Evolutionary conservation across 2,888 invertebrate genomes (phyloP).

Genomic region (Chrysomela aeneicollis): DNA sequence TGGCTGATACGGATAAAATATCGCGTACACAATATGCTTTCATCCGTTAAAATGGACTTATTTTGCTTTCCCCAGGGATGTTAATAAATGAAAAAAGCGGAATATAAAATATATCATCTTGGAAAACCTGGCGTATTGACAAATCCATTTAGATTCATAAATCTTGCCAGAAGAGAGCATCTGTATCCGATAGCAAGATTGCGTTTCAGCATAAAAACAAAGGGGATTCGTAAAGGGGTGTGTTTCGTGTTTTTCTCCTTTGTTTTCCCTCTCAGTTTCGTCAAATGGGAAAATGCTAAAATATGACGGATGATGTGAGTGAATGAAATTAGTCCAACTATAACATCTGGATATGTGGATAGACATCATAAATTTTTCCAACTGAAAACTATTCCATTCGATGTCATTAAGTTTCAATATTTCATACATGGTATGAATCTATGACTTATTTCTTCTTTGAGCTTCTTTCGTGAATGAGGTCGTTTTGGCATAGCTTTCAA

Average conservation of each 20-base stretch:
- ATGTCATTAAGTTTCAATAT: too few relatives aligned
- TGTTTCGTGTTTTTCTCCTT: slow-evolving; percentile 23
- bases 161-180: slow-evolving; percentile 29
- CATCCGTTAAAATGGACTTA: not conserved
- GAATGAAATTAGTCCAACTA: not conserved
- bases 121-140: slow-evolving; percentile 33
- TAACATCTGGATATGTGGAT: too few relatives aligned
- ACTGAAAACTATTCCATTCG: too few relatives aligned
- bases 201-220: slow-evolving; percentile 21
- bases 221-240: slow-evolving; percentile 21
- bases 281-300: not conserved
- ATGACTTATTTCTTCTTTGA: too few relatives aligned
- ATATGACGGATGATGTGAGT: not conserved
- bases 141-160: slow-evolving; percentile 34
- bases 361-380: too few relatives aligned
- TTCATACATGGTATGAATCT: too few relatives aligned
- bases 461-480: too few relatives aligned
- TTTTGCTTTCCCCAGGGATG: not conserved
- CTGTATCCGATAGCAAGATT: slow-evolving; percentile 31
- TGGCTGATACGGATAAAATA: not conserved
- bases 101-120: slow-evolving; percentile 27
- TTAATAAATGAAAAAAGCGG: slow-evolving; percentile 14
- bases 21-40: not conserved
- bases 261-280: not conserved
- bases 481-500: too few relatives aligned